Base-by-base conservation (phyloP, 2,797 vertebrate species). In the Sebastes matsubarae region DNA sequence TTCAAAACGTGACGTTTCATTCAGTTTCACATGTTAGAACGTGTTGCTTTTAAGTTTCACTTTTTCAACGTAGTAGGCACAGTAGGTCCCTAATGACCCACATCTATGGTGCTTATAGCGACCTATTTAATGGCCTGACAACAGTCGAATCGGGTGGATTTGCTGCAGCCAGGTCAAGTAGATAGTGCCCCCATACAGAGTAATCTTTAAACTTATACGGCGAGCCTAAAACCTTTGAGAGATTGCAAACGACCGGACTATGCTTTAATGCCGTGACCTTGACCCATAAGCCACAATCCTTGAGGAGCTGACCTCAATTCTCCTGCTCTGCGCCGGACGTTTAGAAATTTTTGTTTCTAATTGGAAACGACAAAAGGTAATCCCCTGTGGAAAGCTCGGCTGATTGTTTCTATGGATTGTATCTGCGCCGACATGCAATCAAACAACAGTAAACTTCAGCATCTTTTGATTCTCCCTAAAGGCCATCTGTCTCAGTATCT, bases 361-460 rank as follows among this genome's bases (percentile, higher is more conserved):
- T 84, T 55, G 67, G 78, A 88, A 81, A 82, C 76, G 50, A 70
- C 74, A 60, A 88, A 87, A 90, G 79, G 70, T 88, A 92, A 92
- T 87, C 88, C 83, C 64, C 27, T 3, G 66, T 38, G 55, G 65
- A 68, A 76, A 68, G 77, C 85, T 79, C 68, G 18, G 60, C 71
- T 86, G 89, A 91, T 88, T 90, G 80, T 90, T 90, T 91, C 70
- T 54, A 12, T 77, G 75, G 68, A 84, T 83, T 78, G 77, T 55
- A 29, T 79, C 65, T 55, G 30, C 0, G 3, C 52, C 83, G 86
- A 84, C 70, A 65, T 89, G 81, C 67, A 72, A 85, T 76, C 72
- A 75, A 65, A 82, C 77, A 68, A 54, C 60, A 60, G 38, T 6
- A 34, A 79, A 88, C 68, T 78, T 76, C 55, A 75, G 64, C 58